A percentile compares a stretch with the other conserved stretches of the same genome.
Conservation (phyloP, 2,113 vertebrate species). For the Shinisaurus crocodilurus region DNA sequence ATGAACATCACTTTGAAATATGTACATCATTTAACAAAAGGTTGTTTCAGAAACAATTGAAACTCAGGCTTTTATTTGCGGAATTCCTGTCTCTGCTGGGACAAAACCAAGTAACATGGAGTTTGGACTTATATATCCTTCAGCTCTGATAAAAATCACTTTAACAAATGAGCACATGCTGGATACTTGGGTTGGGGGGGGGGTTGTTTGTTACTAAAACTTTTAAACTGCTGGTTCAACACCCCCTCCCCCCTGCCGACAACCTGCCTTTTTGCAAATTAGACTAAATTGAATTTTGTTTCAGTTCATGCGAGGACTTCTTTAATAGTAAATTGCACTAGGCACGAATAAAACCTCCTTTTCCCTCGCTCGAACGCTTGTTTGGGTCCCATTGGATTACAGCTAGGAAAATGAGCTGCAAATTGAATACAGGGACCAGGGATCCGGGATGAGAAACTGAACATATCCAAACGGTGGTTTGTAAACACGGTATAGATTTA, state of each 20-base stretch:
- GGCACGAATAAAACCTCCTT: constrained; percentile 16
- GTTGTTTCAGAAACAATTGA: background rate
- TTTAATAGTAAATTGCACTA: constrained; percentile 44
- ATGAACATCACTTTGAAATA: background rate
- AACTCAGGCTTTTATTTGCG: background rate
- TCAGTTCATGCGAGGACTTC: constrained; percentile 41
- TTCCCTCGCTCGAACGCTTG: background rate
- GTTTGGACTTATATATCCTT: background rate
- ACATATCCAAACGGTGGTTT: constrained; percentile 19
- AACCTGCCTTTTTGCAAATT: constrained; percentile 37
- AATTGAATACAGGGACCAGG: constrained; percentile 16
- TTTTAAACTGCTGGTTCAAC: constrained; percentile 64
- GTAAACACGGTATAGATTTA: constrained; percentile 42
- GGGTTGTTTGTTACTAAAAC: constrained; percentile 49
- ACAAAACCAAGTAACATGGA: accelerated
- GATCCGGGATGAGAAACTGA: background rate
- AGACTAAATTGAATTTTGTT: constrained; percentile 61
- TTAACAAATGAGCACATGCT: background rate
- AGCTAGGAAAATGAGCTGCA: constrained; percentile 29
- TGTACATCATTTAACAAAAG: background rate
- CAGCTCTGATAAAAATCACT: constrained; percentile 41
- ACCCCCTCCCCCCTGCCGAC: background rate
- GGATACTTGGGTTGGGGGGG: background rate
- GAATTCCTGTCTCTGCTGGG: background rate
- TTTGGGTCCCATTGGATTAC: constrained; percentile 46